A percentile compares a stretch with the other conserved stretches of the same genome.
Conservation (phyloP, 2,113 vertebrate genomes). For the Heteronetta atricapilla region DNA sequence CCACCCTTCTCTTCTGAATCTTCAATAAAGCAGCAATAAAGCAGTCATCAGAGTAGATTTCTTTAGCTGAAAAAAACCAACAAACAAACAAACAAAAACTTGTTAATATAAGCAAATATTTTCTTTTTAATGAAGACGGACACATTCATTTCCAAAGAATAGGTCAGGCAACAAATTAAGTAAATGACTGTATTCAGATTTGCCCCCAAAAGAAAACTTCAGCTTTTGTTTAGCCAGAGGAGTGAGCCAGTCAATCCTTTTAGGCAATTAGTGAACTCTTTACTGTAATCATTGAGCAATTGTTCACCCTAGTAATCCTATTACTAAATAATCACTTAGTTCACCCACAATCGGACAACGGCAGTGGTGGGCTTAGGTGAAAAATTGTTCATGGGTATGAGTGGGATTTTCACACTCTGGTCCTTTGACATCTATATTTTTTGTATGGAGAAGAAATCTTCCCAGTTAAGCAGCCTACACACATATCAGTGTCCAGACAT, state of each 20-base stretch:
- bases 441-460: neutral
- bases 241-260: neutral
- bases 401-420: neutral
- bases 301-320: constrained; percentile 54
- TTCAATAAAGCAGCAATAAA: neutral
- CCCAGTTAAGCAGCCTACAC: neutral
- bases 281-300: neutral
- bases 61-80: neutral
- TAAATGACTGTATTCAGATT: constrained; percentile 26
- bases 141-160: constrained; percentile 12
- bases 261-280: neutral
- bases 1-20: neutral
- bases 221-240: constrained; percentile 27
- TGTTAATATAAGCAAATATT: neutral
- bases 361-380: neutral
- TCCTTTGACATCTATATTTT: constrained; percentile 36
- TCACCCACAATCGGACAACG: neutral
- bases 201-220: neutral
- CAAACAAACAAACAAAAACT: neutral
- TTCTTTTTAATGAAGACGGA: constrained; percentile 9
- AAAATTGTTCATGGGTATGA: neutral
- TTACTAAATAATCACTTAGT: constrained; percentile 21
- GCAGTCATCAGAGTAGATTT: neutral
- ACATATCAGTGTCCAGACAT: neutral
- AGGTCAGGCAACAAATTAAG: constrained; percentile 37